Evolutionary conservation across 2,888 invertebrate species (phyloP).

Genomic region (Prionchulus punctatus): DNA sequence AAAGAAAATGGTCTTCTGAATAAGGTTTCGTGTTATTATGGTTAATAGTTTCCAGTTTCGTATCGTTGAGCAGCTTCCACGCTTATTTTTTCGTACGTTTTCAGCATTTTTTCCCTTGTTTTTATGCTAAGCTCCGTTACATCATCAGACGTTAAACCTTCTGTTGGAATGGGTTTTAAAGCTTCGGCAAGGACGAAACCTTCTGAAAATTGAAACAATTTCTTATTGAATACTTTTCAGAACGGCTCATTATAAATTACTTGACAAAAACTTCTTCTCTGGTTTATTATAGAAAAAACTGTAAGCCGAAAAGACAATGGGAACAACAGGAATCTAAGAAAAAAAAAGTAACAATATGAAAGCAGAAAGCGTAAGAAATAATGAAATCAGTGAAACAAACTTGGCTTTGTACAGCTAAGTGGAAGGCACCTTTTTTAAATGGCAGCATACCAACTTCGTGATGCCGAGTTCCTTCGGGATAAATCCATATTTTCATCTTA

Average conservation of each 20-base stretch:
- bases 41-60: too few species aligned
- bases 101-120: conserved; percentile 17
- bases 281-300: conserved; percentile 40
- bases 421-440: conserved; percentile 93
- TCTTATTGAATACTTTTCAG: too few species aligned
- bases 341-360: conserved; percentile 6
- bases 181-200: conserved; percentile 19
- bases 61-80: conserved; percentile 14
- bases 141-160: conserved; percentile 19
- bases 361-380: too few species aligned
- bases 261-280: conserved; percentile 30
- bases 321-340: conserved; percentile 62
- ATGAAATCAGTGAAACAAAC: too few species aligned
- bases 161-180: conserved; percentile 17
- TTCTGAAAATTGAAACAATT: conserved; percentile 10
- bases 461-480: conserved; percentile 76
- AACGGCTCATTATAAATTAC: too few species aligned
- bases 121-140: conserved; percentile 17
- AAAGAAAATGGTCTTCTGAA: too few species aligned
- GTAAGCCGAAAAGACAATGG: conserved; percentile 75
- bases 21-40: too few species aligned
- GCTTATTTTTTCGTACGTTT: conserved; percentile 15
- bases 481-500: conserved; percentile 64
- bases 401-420: conserved; percentile 60
- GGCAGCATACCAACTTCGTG: conserved; percentile 66